Evolutionary conservation across 64 coral and sea anemone genomes (phyloP), one percentile per base, ranked within the genome.

Genomic region (Acropora tenuis): DNA sequence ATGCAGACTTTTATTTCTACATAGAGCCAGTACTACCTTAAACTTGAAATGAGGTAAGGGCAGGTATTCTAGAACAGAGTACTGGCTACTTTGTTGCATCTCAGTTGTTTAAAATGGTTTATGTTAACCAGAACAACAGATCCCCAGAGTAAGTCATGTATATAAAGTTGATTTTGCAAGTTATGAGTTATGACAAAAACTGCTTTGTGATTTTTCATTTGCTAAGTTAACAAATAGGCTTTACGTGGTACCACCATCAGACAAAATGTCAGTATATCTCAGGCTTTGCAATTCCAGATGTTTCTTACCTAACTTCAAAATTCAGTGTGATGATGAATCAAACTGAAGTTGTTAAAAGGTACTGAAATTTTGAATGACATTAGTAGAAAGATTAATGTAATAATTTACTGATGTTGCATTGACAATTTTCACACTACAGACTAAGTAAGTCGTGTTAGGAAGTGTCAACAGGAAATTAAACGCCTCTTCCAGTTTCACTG

Each of bases 1-100:
- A 79, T 88, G 91, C 84, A 53, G 68, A 93, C 67, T 93, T 93
- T 73, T 88, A 88, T 59, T 93, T 47, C 76, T 87, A 76, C 76
- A 93, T 82, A 93, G 57, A 73, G 61, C 74, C 48, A 77, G 80
- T 76, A 86, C 86, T 76, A 63, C 59, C 59, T 63, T 63, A 63
- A 63, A 63, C 59, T 63, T 30, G 30, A 30, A 30, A 30, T 30
- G 30, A 30, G 30, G 30, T 30, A 30, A 30, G 30, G 30, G 30
- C 30, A 30, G 30, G 30, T 30, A 30, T 30, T 30, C 30, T 30
- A 30, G 30, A 30, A 30, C 30, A 30, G 30, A 30, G 30, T 30
- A 30, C 30, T 30, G 30, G 30, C 30, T 30, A 15, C 59, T 63
- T 73, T 73, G 69, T 73, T 73, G 69, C 69, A 19, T 73, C 18